Evolutionary conservation across 2,888 invertebrate species (phyloP).

Genomic region (Nasonia oneida): DNA sequence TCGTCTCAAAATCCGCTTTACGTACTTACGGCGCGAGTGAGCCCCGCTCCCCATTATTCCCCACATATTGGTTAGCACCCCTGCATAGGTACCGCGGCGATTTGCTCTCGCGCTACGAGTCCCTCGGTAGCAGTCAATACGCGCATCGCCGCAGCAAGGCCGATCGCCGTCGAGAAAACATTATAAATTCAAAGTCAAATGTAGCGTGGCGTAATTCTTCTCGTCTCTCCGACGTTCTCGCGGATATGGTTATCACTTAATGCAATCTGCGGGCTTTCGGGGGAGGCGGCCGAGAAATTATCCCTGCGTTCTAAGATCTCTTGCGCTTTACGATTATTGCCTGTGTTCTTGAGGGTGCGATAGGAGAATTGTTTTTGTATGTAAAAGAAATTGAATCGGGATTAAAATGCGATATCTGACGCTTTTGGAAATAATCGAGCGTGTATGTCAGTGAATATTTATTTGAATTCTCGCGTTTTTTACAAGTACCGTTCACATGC

Average conservation of each 20-base stretch:
- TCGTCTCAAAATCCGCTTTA: conserved; percentile 61
- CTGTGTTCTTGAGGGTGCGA: conserved; percentile 28
- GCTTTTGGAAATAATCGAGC: not conserved
- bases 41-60: conserved; percentile 34
- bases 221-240: conserved; percentile 65
- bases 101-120: conserved; percentile 6
- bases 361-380: not conserved
- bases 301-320: conserved; percentile 43
- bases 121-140: conserved; percentile 53
- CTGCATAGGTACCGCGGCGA: conserved; percentile 31
- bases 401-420: not conserved
- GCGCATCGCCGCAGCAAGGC: not conserved
- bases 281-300: conserved; percentile 40
- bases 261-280: conserved; percentile 66
- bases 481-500: not conserved
- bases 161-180: conserved; percentile 65
- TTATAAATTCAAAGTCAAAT: conserved; percentile 78
- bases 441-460: not conserved
- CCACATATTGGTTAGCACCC: conserved; percentile 54
- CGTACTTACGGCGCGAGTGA: conserved; percentile 47
- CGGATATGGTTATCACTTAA: conserved; percentile 73
- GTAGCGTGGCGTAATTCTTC: conserved; percentile 74
- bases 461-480: not conserved
- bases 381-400: conserved; percentile 6
- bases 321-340: conserved; percentile 55